Evolutionary conservation across 1,140 invertebrate genomes (phyloP), one percentile per base, ranked within the genome.

Genomic region (Rhyzopertha dominica): DNA sequence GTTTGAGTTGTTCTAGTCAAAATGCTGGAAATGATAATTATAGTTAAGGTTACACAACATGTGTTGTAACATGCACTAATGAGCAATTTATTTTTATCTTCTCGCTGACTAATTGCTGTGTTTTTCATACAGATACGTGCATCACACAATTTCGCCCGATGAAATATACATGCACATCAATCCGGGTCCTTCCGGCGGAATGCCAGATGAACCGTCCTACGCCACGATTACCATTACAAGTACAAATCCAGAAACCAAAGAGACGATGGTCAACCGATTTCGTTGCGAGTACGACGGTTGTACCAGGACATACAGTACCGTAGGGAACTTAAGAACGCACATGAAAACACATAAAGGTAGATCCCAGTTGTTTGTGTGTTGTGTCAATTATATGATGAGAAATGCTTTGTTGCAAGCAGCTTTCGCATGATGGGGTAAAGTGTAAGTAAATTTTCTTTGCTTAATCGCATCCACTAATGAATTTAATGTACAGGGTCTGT

Each of bases 291-390:
- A 87, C 70, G 82, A 87, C 47, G 90, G 87, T 1, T 97, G 94
- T 70, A 72, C 76, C 47, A 75, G 92, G 53, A 92, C 87, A 16
- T 97, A 96, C 63, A 95, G 90, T 58, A 96, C 93, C 5, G 82
- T 90, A 49, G 93, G 93, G 36, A 96, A 97, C 72, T 73, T 97
- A 36, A 80, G 90, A 61, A 96, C 92, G 37, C 94, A 97, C 71
- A 82, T 93, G 76, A 95, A 95, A 77, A 94, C 90, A 44, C 93
- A 97, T 61, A 92, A 84, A 85, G 92, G 93, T 95, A 71, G n/a
- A n/a, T n/a, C n/a, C n/a, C n/a, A n/a, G n/a, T n/a, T n/a, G n/a
- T n/a, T n/a, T n/a, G n/a, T n/a, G n/a, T n/a, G n/a, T n/a, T n/a
- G n/a, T n/a, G n/a, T n/a, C n/a, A n/a, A n/a, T n/a, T n/a, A n/a